A percentile compares a stretch with the other conserved stretches of the same genome.
Evolutionary conservation across 1,140 invertebrate species (phyloP).

Genomic region (Formica exsecta): DNA sequence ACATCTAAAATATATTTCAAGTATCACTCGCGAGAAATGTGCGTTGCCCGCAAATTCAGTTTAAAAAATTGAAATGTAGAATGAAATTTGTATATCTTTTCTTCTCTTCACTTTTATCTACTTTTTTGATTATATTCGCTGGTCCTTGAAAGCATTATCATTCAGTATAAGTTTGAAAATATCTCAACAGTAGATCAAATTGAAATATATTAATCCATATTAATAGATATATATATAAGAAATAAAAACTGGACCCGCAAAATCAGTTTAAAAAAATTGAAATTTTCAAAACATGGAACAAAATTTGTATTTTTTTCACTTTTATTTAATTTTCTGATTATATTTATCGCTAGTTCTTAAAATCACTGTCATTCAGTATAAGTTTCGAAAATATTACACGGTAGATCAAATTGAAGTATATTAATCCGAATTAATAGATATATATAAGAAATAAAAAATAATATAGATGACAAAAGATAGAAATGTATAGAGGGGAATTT

Average conservation of each 20-base stretch:
- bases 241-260: neutral
- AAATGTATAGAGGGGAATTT: neutral
- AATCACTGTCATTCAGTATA: neutral
- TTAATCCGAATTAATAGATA: constrained; percentile 1
- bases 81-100: neutral
- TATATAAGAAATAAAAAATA: neutral
- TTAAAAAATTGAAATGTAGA: neutral
- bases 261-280: neutral
- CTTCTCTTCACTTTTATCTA: neutral
- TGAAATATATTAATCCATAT: neutral
- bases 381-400: neutral
- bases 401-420: constrained; percentile 14
- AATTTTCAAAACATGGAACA: neutral
- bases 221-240: neutral
- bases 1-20: constrained; percentile 45
- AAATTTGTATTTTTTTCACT: neutral
- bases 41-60: neutral
- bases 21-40: constrained; percentile 34
- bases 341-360: neutral
- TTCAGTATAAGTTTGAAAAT: neutral
- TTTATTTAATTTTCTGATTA: neutral
- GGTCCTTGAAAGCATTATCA: neutral
- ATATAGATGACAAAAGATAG: too few relatives aligned
- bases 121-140: neutral
- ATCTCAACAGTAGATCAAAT: neutral